phyloP scores from a whole-genome alignment of 2,888 invertebrate genomes.

The Rhyacophila evoluta region DNA sequence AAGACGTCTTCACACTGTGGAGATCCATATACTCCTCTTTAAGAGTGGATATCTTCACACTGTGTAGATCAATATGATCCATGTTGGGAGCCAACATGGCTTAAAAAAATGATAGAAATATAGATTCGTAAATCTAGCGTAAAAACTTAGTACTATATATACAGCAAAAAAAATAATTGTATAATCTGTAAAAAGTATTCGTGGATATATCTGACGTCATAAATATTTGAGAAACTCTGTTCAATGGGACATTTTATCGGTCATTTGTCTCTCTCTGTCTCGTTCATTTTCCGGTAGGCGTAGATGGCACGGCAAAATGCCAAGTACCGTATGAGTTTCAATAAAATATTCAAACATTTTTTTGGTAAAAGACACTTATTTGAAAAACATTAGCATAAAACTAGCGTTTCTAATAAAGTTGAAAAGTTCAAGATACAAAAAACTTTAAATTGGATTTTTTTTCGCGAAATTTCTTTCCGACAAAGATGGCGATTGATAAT shows the following conservation, averaged over 20 bases:
- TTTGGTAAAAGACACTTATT: slow-evolving; percentile 28
- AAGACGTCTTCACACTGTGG: too few species aligned
- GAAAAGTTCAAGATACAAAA: slow-evolving; percentile 40
- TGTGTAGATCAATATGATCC: too few species aligned
- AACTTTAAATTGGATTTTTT: slow-evolving; percentile 22
- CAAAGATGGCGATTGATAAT: background rate
- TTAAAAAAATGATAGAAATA: too few species aligned
- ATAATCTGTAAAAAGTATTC: too few species aligned
- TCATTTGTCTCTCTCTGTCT: slow-evolving; percentile 16
- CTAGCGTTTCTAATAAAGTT: slow-evolving; percentile 39
- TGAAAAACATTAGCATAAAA: slow-evolving; percentile 38
- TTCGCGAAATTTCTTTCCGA: slow-evolving; percentile 4
- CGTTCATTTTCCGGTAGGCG: slow-evolving; percentile 7
- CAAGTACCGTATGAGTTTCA: slow-evolving; percentile 31
- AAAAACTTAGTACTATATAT: too few species aligned
- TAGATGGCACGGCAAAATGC: background rate
- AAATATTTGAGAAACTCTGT: background rate
- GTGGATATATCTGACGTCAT: too few species aligned
- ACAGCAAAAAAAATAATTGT: too few species aligned
- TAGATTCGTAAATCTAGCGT: too few species aligned
- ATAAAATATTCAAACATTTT: slow-evolving; percentile 21
- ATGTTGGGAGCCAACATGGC: too few species aligned
- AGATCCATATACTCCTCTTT: too few species aligned
- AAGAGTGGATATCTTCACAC: too few species aligned
- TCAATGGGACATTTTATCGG: slow-evolving; percentile 29